A percentile compares a stretch with the other conserved stretches of the same genome.
Evolutionary conservation across 2,888 invertebrate species (phyloP).

Genomic region (Eupithecia centaureata): DNA sequence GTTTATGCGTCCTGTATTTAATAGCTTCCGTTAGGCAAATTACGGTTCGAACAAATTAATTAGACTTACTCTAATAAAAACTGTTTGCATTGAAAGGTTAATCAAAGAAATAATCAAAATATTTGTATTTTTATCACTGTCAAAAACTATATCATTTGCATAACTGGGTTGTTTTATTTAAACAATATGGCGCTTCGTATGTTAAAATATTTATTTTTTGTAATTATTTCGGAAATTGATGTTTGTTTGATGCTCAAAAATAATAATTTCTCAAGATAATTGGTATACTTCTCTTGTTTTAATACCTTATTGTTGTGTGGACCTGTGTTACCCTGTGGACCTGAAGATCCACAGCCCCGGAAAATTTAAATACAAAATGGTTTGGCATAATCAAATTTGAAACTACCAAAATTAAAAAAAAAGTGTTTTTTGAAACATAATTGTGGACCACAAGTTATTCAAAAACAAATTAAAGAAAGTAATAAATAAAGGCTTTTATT

Average conservation of each 20-base stretch:
- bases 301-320: no score
- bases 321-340: no score
- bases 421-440: no score
- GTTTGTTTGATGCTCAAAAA: neutral
- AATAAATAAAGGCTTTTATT: neutral
- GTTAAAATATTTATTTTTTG: neutral
- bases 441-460: neutral
- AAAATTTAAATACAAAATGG: no score
- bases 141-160: constrained; percentile 16
- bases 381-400: no score
- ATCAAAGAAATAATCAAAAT: constrained; percentile 33
- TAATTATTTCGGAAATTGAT: neutral
- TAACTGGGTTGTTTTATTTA: constrained; percentile 21
- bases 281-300: neutral
- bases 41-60: constrained; percentile 58
- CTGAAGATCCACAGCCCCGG: neutral
- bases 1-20: constrained; percentile 66
- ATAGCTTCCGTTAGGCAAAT: constrained; percentile 64
- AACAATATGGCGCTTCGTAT: constrained; percentile 7
- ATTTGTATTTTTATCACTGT: constrained; percentile 13
- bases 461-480: no score
- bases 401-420: no score
- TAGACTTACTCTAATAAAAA: constrained; percentile 41
- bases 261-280: neutral
- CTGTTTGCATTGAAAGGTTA: constrained; percentile 34